phyloP scores from a whole-genome alignment of 2,797 vertebrate species.

The Adelosebastes latens region DNA sequence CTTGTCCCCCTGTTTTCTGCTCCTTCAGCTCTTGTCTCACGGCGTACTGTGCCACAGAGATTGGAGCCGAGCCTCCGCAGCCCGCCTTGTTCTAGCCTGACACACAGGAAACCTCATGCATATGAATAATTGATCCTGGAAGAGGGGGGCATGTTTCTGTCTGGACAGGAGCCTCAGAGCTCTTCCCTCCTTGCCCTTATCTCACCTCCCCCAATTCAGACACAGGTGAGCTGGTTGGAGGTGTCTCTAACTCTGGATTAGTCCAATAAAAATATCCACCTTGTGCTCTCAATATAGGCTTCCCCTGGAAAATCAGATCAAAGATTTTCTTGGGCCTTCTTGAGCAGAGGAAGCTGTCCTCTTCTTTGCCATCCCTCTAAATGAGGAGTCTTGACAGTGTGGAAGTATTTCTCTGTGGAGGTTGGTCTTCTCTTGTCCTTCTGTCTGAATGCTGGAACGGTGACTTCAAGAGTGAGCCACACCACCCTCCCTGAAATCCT shows the following conservation, averaged over 20 bases:
- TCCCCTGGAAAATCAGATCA: constrained; percentile 4
- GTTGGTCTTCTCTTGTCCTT: constrained; percentile 29
- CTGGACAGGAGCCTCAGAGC: constrained; percentile 21
- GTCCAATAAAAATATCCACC: constrained; percentile 22
- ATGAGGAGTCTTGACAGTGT: background rate
- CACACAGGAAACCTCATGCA: constrained; percentile 65
- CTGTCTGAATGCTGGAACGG: constrained; percentile 31
- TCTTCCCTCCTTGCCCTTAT: constrained; percentile 8
- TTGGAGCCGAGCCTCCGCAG: constrained; percentile 46
- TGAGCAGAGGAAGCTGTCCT: background rate
- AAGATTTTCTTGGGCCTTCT: constrained; percentile 18
- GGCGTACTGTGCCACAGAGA: constrained; percentile 47
- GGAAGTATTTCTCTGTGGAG: constrained; percentile 2
- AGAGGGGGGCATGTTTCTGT: constrained; percentile 44
- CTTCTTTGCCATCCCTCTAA: constrained; percentile 14
- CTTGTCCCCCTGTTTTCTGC: constrained; percentile 18
- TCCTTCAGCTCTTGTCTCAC: constrained; percentile 27
- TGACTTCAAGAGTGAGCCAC: constrained; percentile 54
- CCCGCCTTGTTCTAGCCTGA: constrained; percentile 50
- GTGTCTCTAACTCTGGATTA: constrained; percentile 19
- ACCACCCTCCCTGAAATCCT: constrained; percentile 73
- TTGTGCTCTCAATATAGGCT: constrained; percentile 12
- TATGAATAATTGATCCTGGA: constrained; percentile 68
- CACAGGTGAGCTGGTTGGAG: constrained; percentile 44
- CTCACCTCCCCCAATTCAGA: background rate